Conservation (phyloP, 2,888 invertebrate species). For the Macaria liturata region DNA sequence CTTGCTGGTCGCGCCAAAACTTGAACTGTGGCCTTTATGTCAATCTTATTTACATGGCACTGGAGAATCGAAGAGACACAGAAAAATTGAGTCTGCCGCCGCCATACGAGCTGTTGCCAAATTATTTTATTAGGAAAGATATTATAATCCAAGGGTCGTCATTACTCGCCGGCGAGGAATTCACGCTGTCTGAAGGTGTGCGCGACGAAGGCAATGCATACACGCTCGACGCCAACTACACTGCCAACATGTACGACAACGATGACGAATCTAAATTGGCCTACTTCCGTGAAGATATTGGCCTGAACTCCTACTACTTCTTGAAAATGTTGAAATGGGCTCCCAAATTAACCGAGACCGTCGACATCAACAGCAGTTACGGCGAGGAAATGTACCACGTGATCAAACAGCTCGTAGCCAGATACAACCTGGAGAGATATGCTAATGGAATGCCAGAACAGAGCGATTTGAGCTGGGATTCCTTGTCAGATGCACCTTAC, state of each 20-base stretch:
- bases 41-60: slow-evolving; percentile 83
- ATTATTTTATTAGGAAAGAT: slow-evolving; percentile 85
- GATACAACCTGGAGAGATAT: slow-evolving; percentile 88
- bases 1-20: slow-evolving; percentile 83
- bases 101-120: slow-evolving; percentile 86
- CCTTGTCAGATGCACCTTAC: slow-evolving; percentile 76
- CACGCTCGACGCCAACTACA: slow-evolving; percentile 67
- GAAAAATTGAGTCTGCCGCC: slow-evolving; percentile 84
- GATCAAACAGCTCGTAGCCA: slow-evolving; percentile 86
- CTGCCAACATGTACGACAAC: slow-evolving; percentile 61
- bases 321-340: slow-evolving; percentile 79
- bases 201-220: slow-evolving; percentile 67
- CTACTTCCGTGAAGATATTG: slow-evolving; percentile 89
- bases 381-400: slow-evolving; percentile 85
- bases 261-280: slow-evolving; percentile 83
- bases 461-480: slow-evolving; percentile 78
- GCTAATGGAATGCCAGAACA: slow-evolving; percentile 85
- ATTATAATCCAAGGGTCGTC: slow-evolving; percentile 76
- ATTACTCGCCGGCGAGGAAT: slow-evolving; percentile 53
- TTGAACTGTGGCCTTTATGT: slow-evolving; percentile 86
- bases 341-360: slow-evolving; percentile 79
- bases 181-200: slow-evolving; percentile 51
- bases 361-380: slow-evolving; percentile 66
- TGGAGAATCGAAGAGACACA: slow-evolving; percentile 83
- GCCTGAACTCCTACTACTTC: slow-evolving; percentile 86